Percentiles rank a stretch among this genome's conserved stretches.
phyloP scores from a whole-genome alignment of 2,113 vertebrate species.

The Megaptera novaeangliae region DNA sequence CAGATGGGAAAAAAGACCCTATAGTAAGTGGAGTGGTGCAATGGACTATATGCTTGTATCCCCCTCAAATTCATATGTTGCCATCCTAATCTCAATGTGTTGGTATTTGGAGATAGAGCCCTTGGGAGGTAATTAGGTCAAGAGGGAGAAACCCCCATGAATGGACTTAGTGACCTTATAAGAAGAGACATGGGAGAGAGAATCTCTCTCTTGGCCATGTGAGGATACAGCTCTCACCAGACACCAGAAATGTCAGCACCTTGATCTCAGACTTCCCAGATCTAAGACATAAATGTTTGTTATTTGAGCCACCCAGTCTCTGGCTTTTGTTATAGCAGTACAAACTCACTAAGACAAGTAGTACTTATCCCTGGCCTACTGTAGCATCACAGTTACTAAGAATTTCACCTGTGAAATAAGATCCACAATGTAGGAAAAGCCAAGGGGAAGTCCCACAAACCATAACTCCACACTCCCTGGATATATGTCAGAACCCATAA shows the following conservation, averaged over 20 bases:
- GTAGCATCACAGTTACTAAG: background rate
- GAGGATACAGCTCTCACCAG: background rate
- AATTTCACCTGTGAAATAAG: background rate
- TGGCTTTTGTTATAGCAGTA: background rate
- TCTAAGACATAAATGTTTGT: background rate
- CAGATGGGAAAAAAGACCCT: background rate
- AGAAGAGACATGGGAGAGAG: background rate
- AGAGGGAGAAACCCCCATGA: background rate
- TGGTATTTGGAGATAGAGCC: background rate
- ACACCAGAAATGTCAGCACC: background rate
- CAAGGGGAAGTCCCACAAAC: background rate
- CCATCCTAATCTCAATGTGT: background rate
- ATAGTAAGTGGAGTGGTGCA: background rate
- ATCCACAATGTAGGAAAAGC: background rate
- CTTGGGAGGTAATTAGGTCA: background rate
- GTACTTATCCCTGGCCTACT: background rate
- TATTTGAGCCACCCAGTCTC: background rate
- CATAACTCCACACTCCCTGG: background rate
- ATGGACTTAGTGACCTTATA: background rate
- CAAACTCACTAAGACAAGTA: background rate
- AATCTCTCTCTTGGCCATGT: background rate
- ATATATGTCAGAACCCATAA: background rate
- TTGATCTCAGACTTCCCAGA: background rate
- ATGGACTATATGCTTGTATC: background rate
- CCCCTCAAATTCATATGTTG: background rate